Conservation (phyloP, 2,888 invertebrate genomes). For the Carcina quercana region DNA sequence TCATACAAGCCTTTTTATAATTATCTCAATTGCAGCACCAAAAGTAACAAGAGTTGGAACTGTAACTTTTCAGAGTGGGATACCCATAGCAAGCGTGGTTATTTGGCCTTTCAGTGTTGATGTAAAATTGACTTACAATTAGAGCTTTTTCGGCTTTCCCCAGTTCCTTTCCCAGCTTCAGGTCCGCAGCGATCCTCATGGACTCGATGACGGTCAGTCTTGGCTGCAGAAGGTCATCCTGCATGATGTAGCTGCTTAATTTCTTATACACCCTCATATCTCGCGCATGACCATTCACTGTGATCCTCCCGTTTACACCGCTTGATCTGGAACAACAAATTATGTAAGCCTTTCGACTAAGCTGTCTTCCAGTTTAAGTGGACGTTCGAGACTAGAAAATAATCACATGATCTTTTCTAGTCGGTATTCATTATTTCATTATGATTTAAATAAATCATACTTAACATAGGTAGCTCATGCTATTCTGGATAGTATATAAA, state of each 20-base stretch:
- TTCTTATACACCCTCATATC: conserved; percentile 82
- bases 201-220: conserved; percentile 82
- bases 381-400: too few species aligned
- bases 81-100: too few species aligned
- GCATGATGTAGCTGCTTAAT: conserved; percentile 87
- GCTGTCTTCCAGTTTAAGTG: too few species aligned
- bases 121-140: conserved; percentile 70
- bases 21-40: too few species aligned
- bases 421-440: too few species aligned
- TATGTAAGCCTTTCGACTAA: neutral
- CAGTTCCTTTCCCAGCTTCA: conserved; percentile 79
- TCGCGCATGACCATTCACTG: conserved; percentile 79
- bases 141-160: conserved; percentile 72
- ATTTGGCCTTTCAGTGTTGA: neutral
- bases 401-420: too few species aligned
- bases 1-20: too few species aligned
- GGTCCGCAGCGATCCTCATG: conserved; percentile 82
- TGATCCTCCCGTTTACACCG: conserved; percentile 78
- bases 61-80: too few species aligned
- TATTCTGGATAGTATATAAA: too few species aligned
- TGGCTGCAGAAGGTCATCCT: conserved; percentile 82
- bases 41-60: too few species aligned
- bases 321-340: conserved; percentile 50
- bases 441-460: too few species aligned
- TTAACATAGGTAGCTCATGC: too few species aligned